phyloP scores from a whole-genome alignment of 92 coral and sea anemone genomes.

The Isaurus tuberculatus region DNA sequence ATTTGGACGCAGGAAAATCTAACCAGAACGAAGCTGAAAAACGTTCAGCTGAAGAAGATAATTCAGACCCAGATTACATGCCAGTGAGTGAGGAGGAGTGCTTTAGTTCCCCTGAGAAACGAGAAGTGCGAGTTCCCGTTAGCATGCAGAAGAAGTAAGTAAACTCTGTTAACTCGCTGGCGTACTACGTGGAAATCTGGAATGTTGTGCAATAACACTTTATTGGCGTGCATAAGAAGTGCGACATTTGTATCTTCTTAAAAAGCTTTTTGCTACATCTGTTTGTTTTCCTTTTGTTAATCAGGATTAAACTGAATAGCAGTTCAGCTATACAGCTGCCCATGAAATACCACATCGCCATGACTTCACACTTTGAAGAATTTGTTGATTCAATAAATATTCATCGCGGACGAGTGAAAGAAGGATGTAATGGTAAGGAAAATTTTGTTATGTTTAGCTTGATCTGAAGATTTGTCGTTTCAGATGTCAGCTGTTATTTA shows the following conservation, averaged over 20 bases:
- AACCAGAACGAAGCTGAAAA: conserved; percentile 15
- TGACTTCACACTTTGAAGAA: conserved; percentile 8
- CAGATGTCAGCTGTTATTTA: background rate
- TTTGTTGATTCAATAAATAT: conserved; percentile 12
- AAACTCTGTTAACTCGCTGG: background rate
- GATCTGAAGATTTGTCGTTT: background rate
- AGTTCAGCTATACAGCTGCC: conserved; percentile 9
- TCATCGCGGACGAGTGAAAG: conserved; percentile 12
- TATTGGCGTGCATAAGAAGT: background rate
- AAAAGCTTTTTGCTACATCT: conserved; percentile 9
- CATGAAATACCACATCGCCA: conserved; percentile 10
- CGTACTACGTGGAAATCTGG: background rate
- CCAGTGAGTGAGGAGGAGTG: conserved; percentile 14
- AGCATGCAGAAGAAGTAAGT: background rate
- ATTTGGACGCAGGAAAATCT: conserved; percentile 6
- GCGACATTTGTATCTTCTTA: conserved; percentile 5
- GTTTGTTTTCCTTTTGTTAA: background rate
- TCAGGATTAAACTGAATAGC: conserved; percentile 5
- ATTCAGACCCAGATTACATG: conserved; percentile 12
- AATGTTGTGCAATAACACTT: conserved; percentile 1
- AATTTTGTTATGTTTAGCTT: background rate
- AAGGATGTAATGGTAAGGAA: conserved; percentile 18
- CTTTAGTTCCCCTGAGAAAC: conserved; percentile 15
- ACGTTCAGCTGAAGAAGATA: background rate
- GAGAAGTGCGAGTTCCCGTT: conserved; percentile 10